Evolutionary conservation across 2,113 vertebrate species (phyloP), one percentile per base, ranked within the genome.

Genomic region (Scolopax mira): DNA sequence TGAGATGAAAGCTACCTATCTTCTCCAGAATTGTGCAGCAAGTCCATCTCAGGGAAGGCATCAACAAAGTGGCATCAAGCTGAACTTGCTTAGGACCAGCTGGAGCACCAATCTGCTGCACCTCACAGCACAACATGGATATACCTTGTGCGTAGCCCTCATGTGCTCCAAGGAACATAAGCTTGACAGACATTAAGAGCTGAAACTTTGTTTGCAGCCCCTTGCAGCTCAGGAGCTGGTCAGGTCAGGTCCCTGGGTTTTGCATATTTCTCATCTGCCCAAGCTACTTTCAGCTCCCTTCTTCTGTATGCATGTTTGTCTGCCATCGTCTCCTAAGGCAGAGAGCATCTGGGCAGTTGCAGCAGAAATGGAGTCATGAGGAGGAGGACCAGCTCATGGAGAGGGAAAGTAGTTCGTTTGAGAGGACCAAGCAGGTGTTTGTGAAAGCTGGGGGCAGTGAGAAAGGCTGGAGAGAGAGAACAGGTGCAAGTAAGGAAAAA

Each of bases 141-240:
- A 9, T 6, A n/a, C 3, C 7, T 16, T 48, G 3, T 13, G 25
- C 1, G 0, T 11, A 58, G 33, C 11, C 52, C 4, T 35, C 18
- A 5, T 9, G 22, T 30, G 21, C 2, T 14, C 18, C 37, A 24
- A 65, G 25, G 14, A 89, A 19, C 13, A 57, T 3, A 13, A 77
- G 23, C 14, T 48, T 31, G 9, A 39, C 13, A 22, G 51, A 35
- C 5, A 8, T 0, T 61, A 48, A 52, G 69, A 35, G 9, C 9
- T 74, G 67, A 44, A 55, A 42, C 4, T 28, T 18, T 1, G 2
- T 35, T 69, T 70, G 30, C 2, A 2, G 23, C 8, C 18, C 28
- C 8, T 61, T 37, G 33, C 15, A 69, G 33, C 21, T n/a, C 41
- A 48, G 37, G 24, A 81, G 18, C 3, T n/a, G n/a, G n/a, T n/a